Evolutionary conservation across 1,140 invertebrate genomes (phyloP).

Genomic region (Harpegnathos saltator): DNA sequence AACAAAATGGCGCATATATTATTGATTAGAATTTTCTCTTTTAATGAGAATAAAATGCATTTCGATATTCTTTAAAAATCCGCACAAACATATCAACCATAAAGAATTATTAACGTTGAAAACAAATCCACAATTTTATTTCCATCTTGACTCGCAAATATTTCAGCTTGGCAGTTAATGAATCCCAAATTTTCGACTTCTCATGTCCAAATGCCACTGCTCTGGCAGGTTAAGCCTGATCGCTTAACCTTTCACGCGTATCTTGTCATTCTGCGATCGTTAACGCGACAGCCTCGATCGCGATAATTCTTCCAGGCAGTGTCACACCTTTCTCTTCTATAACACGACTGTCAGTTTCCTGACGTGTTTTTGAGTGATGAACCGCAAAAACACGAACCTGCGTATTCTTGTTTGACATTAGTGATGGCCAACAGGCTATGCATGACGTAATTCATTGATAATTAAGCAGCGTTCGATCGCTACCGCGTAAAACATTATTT

Average conservation of each 20-base stretch:
- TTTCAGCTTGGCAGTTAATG: not conserved
- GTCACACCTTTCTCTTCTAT: not conserved
- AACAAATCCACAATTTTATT: not conserved
- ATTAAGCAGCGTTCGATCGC: slow-evolving; percentile 61
- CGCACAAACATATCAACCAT: no score
- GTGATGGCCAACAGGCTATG: slow-evolving; percentile 2
- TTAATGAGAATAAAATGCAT: no score
- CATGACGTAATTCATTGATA: slow-evolving; percentile 71
- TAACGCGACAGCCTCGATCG: slow-evolving; percentile 8
- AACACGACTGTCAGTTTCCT: not conserved
- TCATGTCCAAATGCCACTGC: slow-evolving; percentile 19
- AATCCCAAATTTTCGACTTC: not conserved
- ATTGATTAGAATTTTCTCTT: no score
- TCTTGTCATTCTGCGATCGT: no score
- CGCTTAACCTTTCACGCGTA: no score
- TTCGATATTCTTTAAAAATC: no score
- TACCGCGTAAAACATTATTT: slow-evolving; percentile 13
- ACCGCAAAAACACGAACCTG: not conserved
- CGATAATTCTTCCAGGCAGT: slow-evolving; percentile 1
- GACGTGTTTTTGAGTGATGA: not conserved
- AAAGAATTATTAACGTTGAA: no score
- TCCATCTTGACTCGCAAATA: not conserved
- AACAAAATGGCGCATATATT: no score
- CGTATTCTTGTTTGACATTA: slow-evolving; percentile 48
- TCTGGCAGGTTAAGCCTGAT: no score